Conservation (phyloP, 53 echinoderm and acorn worm species). For the Pentamera pediparva region DNA sequence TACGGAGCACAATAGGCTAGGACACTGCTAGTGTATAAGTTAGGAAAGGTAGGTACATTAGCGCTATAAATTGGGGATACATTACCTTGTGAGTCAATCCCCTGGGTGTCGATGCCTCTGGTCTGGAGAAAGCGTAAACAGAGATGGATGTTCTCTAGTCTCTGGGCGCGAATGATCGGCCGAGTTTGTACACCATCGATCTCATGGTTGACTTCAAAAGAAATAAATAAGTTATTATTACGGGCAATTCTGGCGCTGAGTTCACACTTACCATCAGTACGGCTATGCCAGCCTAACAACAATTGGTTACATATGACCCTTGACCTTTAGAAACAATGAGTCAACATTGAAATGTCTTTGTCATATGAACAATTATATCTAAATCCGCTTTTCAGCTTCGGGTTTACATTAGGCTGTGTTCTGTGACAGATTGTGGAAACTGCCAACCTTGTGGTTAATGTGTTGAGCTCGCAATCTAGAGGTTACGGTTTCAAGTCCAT, state of each 20-base stretch:
- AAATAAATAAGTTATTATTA: neutral
- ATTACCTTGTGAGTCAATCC: conserved; percentile 78
- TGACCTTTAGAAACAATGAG: too few relatives aligned
- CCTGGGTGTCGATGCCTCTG: conserved; percentile 73
- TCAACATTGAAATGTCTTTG: too few relatives aligned
- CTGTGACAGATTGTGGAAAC: too few relatives aligned
- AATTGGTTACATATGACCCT: too few relatives aligned
- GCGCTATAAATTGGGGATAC: too few relatives aligned
- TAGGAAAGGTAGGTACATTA: too few relatives aligned
- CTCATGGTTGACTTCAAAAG: conserved; percentile 68
- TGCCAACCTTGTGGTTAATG: too few relatives aligned
- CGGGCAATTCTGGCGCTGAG: neutral
- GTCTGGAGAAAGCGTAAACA: conserved; percentile 78
- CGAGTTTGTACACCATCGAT: conserved; percentile 75
- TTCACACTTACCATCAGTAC: neutral
- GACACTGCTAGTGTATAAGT: neutral
- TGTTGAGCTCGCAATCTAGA: too few relatives aligned
- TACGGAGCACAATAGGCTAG: neutral
- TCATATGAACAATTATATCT: too few relatives aligned
- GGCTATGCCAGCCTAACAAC: neutral
- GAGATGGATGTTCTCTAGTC: conserved; percentile 82
- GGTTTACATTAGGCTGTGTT: too few relatives aligned
- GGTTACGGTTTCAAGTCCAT: too few relatives aligned
- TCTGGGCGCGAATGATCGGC: conserved; percentile 91
- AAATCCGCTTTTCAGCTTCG: too few relatives aligned